These are phyloP conservation scores for Sceloporus tristichus DNA, from an alignment of 2,113 vertebrate genomes.

Conservation along the genomic window DNA sequence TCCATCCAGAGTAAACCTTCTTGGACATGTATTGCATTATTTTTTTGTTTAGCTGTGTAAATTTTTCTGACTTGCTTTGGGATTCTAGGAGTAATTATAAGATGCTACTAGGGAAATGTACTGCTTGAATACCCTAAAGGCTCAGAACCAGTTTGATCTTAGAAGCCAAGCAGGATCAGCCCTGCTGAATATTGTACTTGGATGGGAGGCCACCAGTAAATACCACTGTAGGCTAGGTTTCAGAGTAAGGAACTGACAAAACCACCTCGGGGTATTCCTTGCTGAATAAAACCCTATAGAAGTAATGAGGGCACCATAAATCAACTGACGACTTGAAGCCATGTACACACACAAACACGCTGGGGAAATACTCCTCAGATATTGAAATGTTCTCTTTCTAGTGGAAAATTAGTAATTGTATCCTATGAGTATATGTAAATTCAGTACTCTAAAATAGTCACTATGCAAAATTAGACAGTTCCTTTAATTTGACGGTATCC, in stretches of 20 bases:
- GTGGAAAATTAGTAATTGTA: background rate
- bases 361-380: background rate
- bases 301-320: too few relatives aligned
- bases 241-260: too few relatives aligned
- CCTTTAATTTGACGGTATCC: background rate
- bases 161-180: too few relatives aligned
- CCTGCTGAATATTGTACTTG: background rate
- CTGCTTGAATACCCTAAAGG: background rate
- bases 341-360: too few relatives aligned
- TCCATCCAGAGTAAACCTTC: background rate
- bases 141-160: too few relatives aligned
- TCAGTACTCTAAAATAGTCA: background rate
- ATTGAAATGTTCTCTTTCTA: background rate
- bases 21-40: background rate
- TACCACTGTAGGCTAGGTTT: too few relatives aligned
- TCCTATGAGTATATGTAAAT: background rate
- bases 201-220: background rate
- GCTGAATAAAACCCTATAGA: too few relatives aligned
- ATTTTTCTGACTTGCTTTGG: background rate
- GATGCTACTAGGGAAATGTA: background rate
- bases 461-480: background rate
- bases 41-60: background rate
- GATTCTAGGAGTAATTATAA: background rate
- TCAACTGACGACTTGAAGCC: too few relatives aligned
- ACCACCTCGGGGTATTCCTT: too few relatives aligned